Conservation (phyloP, 2,113 vertebrate genomes). For the Elephas maximus region DNA sequence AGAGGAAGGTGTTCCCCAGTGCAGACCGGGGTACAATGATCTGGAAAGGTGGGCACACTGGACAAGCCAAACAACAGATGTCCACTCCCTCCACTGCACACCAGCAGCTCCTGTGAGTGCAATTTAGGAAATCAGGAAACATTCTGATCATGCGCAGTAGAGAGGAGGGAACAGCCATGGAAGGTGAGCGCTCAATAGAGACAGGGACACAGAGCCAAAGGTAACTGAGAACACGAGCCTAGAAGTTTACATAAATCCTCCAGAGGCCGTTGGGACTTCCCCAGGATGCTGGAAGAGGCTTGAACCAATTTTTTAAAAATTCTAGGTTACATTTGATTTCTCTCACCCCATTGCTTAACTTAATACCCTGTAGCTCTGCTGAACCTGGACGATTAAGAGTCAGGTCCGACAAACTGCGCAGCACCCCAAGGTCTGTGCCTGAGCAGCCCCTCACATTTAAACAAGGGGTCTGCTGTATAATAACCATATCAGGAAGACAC, state of each 20-base stretch:
- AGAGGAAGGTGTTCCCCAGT: not conserved
- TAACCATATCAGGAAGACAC: not conserved
- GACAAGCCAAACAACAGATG: not conserved
- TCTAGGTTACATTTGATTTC: not conserved
- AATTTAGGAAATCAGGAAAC: too few relatives aligned
- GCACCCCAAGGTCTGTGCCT: not conserved
- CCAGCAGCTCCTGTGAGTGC: not conserved
- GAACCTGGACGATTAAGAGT: not conserved
- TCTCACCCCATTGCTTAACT: not conserved
- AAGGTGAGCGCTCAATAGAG: not conserved
- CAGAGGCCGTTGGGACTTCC: not conserved
- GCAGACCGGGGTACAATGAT: not conserved
- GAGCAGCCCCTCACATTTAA: not conserved
- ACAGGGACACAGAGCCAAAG: not conserved
- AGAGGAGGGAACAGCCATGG: not conserved
- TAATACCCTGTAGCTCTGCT: not conserved
- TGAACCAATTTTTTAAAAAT: not conserved
- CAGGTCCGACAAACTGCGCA: not conserved
- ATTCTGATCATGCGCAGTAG: not conserved
- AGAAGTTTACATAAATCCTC: not conserved
- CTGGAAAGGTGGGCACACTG: not conserved
- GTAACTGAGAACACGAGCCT: not conserved
- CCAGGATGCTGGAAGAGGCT: not conserved
- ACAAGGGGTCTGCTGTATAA: not conserved
- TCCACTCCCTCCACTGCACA: fast-evolving